These are phyloP conservation scores for Paratilapia polleni DNA, from an alignment of 2,113 vertebrate genomes.

Conservation along the genomic window DNA sequence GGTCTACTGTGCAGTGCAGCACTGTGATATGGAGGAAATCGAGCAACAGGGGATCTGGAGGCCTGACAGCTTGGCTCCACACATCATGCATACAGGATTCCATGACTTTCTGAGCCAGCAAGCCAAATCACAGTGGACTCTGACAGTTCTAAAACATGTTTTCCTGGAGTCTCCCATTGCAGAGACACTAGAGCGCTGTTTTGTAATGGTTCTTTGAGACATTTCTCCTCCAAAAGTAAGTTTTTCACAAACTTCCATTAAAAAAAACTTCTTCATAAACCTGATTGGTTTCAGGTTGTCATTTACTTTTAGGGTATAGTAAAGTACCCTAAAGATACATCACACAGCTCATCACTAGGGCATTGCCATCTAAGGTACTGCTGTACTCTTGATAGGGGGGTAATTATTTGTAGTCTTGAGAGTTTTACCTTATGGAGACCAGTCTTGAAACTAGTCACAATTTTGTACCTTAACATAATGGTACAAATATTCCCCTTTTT, in stretches of 20 bases:
- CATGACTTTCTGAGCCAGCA: slow-evolving; percentile 14
- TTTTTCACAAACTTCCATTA: neutral
- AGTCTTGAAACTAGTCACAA: neutral
- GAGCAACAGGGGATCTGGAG: neutral
- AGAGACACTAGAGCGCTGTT: neutral
- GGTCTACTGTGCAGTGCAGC: neutral
- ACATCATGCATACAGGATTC: neutral
- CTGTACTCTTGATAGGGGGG: neutral
- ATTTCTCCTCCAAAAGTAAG: neutral
- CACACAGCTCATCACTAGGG: neutral
- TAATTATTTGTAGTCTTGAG: neutral
- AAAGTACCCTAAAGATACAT: neutral
- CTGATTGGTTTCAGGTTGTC: too few species aligned
- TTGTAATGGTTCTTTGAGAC: neutral
- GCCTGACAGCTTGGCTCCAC: neutral
- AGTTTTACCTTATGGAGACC: neutral
- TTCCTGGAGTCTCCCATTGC: neutral
- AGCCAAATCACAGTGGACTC: neutral
- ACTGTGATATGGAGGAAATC: slow-evolving; percentile 12
- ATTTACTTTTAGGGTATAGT: too few species aligned
- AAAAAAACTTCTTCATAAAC: neutral
- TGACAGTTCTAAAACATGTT: neutral
- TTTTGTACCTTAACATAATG: neutral
- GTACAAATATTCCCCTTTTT: neutral
- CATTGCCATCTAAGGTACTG: neutral